Percentiles rank a stretch among this genome's conserved stretches.
Evolutionary conservation across 2,113 vertebrate species (phyloP).

Genomic region (Ptychochromis oligacanthus): DNA sequence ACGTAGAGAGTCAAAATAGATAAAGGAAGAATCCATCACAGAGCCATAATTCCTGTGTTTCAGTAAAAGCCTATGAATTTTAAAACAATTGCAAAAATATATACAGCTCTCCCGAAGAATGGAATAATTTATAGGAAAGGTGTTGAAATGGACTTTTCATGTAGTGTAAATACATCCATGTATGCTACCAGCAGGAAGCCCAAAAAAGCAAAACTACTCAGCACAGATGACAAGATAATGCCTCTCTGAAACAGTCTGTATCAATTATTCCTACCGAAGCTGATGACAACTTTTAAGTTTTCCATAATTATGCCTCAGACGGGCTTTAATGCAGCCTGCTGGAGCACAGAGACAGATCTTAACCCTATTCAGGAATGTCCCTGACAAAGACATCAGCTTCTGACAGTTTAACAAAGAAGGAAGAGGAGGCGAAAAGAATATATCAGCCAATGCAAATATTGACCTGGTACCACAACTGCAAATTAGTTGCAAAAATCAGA

Average conservation of each 20-base stretch:
- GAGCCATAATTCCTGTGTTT: conserved; percentile 54
- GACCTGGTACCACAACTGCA: conserved; percentile 63
- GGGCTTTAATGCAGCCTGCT: neutral
- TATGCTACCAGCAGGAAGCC: conserved; percentile 36
- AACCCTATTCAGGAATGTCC: conserved; percentile 28
- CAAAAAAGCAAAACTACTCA: conserved; percentile 47
- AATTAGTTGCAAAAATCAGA: conserved; percentile 63
- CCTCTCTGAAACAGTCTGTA: conserved; percentile 20
- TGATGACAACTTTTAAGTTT: conserved; percentile 29
- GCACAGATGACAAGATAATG: conserved; percentile 47
- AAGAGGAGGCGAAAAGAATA: conserved; percentile 61
- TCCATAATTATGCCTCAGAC: conserved; percentile 32
- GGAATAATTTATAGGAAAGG: conserved; percentile 74
- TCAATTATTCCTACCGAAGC: conserved; percentile 32
- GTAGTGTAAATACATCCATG: conserved; percentile 72
- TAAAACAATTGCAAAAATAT: conserved; percentile 63
- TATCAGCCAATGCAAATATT: conserved; percentile 76
- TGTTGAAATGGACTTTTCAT: conserved; percentile 76
- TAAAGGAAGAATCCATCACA: conserved; percentile 73
- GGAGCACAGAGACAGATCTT: neutral
- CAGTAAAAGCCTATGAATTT: conserved; percentile 69
- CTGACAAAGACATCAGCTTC: conserved; percentile 69
- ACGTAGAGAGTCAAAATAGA: conserved; percentile 70
- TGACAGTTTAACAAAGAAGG: conserved; percentile 76
- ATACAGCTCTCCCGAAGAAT: conserved; percentile 54